These are phyloP conservation scores for Pandion haliaetus DNA, from an alignment of 2,113 vertebrate genomes.

Conservation along the genomic window DNA sequence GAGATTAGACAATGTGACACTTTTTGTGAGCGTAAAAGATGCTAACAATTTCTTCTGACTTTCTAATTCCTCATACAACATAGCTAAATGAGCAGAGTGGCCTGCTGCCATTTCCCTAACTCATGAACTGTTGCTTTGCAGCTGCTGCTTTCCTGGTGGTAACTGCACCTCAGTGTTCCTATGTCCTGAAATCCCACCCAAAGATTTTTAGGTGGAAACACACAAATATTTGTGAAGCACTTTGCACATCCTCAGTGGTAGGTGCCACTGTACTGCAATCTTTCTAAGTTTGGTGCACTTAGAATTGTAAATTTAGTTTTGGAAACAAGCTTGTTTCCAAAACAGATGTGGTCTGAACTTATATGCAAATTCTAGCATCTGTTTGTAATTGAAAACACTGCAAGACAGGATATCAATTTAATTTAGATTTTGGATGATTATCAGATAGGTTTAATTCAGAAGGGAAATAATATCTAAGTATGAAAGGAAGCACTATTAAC, in stretches of 20 bases:
- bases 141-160: not conserved
- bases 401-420: not conserved
- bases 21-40: not conserved
- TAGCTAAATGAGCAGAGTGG: not conserved
- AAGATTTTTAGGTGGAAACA: not conserved
- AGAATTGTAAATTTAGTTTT: not conserved
- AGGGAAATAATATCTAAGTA: not conserved
- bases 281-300: not conserved
- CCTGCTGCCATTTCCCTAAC: not conserved
- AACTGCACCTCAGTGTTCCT: not conserved
- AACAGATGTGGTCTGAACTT: not conserved
- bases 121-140: not conserved
- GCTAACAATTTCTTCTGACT: not conserved
- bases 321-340: not conserved
- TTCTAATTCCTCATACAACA: not conserved
- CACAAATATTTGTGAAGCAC: not conserved
- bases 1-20: not conserved
- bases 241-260: not conserved
- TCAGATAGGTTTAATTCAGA: not conserved
- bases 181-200: not conserved
- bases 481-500: slow-evolving; percentile 31
- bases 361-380: not conserved
- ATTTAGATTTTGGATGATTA: not conserved
- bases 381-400: not conserved
- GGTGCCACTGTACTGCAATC: not conserved